These are phyloP conservation scores for Lasius platythorax DNA, from an alignment of 2,888 invertebrate species.

Conservation along the genomic window DNA sequence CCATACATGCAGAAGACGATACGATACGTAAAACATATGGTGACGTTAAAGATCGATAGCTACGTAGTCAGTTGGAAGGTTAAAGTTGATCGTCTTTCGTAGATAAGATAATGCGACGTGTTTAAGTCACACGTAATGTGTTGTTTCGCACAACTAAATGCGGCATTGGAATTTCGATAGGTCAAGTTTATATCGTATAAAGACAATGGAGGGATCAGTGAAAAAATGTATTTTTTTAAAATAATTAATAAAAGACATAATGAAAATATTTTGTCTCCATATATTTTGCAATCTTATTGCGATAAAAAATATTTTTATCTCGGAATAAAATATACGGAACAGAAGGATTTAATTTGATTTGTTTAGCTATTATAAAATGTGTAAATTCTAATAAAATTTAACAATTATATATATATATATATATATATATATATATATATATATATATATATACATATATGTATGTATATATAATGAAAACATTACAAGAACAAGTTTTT, in stretches of 20 bases:
- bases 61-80: constrained; percentile 59
- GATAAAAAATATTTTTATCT: neutral
- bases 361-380: neutral
- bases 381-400: neutral
- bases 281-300: neutral
- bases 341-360: neutral
- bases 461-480: no score
- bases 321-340: neutral
- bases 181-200: constrained; percentile 4
- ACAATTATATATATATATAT: neutral
- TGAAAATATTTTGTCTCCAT: neutral
- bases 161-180: constrained; percentile 31
- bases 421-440: neutral
- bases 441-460: neutral
- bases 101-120: constrained; percentile 69
- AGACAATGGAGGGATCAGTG: neutral
- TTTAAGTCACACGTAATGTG: constrained; percentile 42
- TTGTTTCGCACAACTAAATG: constrained; percentile 35
- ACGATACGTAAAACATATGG: constrained; percentile 56
- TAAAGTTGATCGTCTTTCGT: constrained; percentile 64
- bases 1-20: constrained; percentile 42
- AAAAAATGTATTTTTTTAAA: neutral
- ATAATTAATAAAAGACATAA: neutral
- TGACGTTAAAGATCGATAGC: constrained; percentile 57
- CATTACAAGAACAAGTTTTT: neutral